Conservation (phyloP, 1,140 invertebrate genomes). For the Telenomus remus region DNA sequence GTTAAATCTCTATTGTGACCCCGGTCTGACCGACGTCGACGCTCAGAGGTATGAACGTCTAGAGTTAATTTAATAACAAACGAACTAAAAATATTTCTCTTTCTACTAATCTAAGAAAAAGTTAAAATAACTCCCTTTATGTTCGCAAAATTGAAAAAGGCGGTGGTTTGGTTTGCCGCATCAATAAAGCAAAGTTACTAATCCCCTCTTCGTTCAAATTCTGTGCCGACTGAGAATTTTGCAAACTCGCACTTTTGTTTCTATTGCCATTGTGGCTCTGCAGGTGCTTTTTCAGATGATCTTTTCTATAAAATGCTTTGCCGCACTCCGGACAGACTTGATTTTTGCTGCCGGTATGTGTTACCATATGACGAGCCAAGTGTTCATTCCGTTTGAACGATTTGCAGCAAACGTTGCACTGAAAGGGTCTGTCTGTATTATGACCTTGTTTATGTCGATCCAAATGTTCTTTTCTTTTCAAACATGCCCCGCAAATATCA, state of each 20-base stretch:
- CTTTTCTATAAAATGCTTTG: slow-evolving; percentile 79
- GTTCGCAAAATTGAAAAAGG: slow-evolving; percentile 71
- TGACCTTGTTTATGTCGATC: slow-evolving; percentile 76
- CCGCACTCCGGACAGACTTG: slow-evolving; percentile 78
- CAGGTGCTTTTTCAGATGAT: slow-evolving; percentile 78
- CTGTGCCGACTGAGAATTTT: slow-evolving; percentile 56
- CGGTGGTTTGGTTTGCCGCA: slow-evolving; percentile 69
- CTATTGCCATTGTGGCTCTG: slow-evolving; percentile 73
- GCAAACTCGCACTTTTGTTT: slow-evolving; percentile 58
- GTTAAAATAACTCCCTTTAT: slow-evolving; percentile 56
- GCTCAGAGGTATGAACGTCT: no score
- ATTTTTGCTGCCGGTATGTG: slow-evolving; percentile 76
- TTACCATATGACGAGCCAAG: slow-evolving; percentile 76
- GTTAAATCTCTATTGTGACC: no score
- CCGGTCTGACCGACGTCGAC: no score
- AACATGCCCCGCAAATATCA: slow-evolving; percentile 76
- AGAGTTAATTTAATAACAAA: no score
- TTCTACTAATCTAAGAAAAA: no score
- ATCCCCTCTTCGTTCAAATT: slow-evolving; percentile 65
- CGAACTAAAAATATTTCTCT: no score
- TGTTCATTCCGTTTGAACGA: slow-evolving; percentile 78
- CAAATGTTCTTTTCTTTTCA: slow-evolving; percentile 76
- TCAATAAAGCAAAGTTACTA: slow-evolving; percentile 69
- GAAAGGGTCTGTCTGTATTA: slow-evolving; percentile 76
- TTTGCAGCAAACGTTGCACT: slow-evolving; percentile 76